Percentiles rank a stretch among this genome's conserved stretches.
Evolutionary conservation across 2,797 vertebrate genomes (phyloP).

Genomic region (Rhincodon typus): DNA sequence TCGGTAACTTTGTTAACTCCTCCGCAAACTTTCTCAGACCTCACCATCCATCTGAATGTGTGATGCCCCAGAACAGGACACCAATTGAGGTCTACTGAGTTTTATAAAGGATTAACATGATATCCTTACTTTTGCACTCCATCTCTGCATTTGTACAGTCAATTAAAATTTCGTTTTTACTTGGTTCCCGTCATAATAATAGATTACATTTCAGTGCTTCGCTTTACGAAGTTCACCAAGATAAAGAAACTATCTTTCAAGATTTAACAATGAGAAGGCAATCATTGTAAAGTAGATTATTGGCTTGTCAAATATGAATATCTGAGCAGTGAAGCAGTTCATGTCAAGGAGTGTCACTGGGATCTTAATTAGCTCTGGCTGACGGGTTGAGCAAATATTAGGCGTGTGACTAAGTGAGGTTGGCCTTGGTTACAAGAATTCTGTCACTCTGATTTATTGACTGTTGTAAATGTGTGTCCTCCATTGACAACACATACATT

Average conservation of each 20-base stretch:
- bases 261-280: not conserved
- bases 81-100: not conserved
- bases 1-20: not conserved
- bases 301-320: not conserved
- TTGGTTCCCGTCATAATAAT: not conserved
- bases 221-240: not conserved
- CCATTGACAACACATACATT: not conserved
- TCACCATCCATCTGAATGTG: not conserved
- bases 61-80: not conserved
- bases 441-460: not conserved
- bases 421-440: not conserved
- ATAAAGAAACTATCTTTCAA: not conserved
- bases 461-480: not conserved
- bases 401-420: not conserved
- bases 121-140: not conserved
- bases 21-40: not conserved
- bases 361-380: not conserved
- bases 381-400: not conserved
- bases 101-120: not conserved
- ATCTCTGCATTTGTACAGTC: not conserved
- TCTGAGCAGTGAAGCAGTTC: not conserved
- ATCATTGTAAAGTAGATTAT: not conserved
- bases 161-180: not conserved
- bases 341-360: not conserved
- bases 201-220: not conserved